Percentiles rank a stretch among this genome's conserved stretches.
Evolutionary conservation across 2,888 invertebrate species (phyloP).

Genomic region (Metopia argyrocephala): DNA sequence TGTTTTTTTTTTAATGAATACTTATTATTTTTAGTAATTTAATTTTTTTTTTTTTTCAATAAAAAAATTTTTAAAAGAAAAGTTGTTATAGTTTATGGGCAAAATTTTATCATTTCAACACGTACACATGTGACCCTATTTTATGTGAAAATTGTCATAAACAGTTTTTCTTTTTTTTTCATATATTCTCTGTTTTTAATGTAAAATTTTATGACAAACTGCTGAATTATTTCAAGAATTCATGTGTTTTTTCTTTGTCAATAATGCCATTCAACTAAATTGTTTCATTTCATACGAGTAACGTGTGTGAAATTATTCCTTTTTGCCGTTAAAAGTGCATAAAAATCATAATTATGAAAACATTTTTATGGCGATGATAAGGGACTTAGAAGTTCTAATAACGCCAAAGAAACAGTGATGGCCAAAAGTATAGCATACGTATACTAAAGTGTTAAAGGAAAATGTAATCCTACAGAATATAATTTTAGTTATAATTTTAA

Average conservation of each 20-base stretch:
- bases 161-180: background rate
- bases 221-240: background rate
- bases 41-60: background rate
- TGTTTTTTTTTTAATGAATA: background rate
- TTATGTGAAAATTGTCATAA: background rate
- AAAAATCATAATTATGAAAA: conserved; percentile 23
- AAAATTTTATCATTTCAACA: background rate
- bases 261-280: conserved; percentile 1
- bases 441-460: no score
- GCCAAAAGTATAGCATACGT: background rate
- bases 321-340: conserved; percentile 33
- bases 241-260: no score
- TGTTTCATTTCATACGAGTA: background rate
- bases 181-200: background rate
- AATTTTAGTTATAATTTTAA: no score
- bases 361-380: background rate
- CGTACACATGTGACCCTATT: background rate
- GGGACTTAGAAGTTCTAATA: background rate
- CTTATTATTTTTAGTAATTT: background rate
- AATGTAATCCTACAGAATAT: no score
- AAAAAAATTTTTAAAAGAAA: background rate
- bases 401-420: background rate
- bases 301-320: background rate
- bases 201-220: conserved; percentile 14
- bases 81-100: background rate